phyloP scores from a whole-genome alignment of 1,140 invertebrate species.

The Himalopsyche phryganea region DNA sequence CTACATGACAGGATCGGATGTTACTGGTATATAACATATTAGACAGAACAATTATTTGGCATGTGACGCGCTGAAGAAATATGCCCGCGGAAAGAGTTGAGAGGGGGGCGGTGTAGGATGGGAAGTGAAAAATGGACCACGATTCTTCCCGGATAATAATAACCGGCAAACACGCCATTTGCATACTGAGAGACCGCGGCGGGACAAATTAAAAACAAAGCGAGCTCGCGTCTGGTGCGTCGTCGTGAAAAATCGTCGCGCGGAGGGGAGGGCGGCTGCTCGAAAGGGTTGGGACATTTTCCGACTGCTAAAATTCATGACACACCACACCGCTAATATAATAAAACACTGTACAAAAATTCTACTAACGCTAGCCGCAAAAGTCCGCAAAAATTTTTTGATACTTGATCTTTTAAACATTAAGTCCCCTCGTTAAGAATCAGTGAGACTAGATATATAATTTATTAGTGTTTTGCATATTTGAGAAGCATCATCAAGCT shows the following conservation, averaged over 20 bases:
- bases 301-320: neutral
- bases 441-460: too few relatives aligned
- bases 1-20: too few relatives aligned
- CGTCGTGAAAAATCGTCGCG: slow-evolving; percentile 28
- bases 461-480: too few relatives aligned
- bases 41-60: neutral
- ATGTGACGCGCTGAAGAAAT: neutral
- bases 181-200: slow-evolving; percentile 29
- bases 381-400: too few relatives aligned
- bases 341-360: too few relatives aligned
- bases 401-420: too few relatives aligned
- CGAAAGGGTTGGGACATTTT: neutral
- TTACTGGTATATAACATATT: too few relatives aligned
- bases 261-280: neutral
- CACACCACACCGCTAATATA: too few relatives aligned
- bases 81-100: neutral
- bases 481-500: too few relatives aligned
- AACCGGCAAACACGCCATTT: slow-evolving; percentile 34
- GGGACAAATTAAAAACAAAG: slow-evolving; percentile 31
- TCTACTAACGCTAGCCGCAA: too few relatives aligned
- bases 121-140: slow-evolving; percentile 33
- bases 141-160: slow-evolving; percentile 33
- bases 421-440: too few relatives aligned
- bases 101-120: neutral
- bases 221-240: neutral